Evolutionary conservation across 2,797 vertebrate species (phyloP), one percentile per base, ranked within the genome.

Genomic region (Poecilia wingei): DNA sequence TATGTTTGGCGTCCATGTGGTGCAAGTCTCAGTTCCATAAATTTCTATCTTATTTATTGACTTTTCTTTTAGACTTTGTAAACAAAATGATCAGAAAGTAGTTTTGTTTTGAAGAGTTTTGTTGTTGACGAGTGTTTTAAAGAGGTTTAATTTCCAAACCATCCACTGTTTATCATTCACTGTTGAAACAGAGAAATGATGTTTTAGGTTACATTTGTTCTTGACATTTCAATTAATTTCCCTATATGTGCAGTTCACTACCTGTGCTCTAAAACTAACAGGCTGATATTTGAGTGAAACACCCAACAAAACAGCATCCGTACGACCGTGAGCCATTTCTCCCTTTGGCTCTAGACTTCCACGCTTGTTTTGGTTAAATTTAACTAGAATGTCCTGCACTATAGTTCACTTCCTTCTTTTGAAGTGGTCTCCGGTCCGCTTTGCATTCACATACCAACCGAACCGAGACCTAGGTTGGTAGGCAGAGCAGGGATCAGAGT

Each of bases 11-110:
- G 36, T 72, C 31, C 39, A 51, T 53, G 16, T 25, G 57, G 14
- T 73, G 6, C 31, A 64, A 22, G 69, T 81, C 85, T 84, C 71
- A 57, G 39, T 79, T 89, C 75, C 64, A 77, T 36, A 72, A 4
- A 80, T 66, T 12, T 71, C 3, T 69, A n/a, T 57, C 36, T 41
- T 13, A 20, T 31, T 39, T 9, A 76, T 70, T 45, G 25, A 28
- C 25, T 70, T n/a, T 70, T 70, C 5, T n/a, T 18, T 45, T 31
- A n/a, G 41, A 70, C 25, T 70, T 70, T 70, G 41, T 69, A 43
- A 43, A 69, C 66, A 43, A n/a, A 69, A 10, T n/a, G 22, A 25
- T 39, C 20, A 68, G 33, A 69, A 69, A 13, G n/a, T 41, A 43
- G 22, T 25, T 41, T 39, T 39, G 6, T 22, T 22, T 22, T 33